phyloP scores from a whole-genome alignment of 2,888 invertebrate genomes.

The Catocala fraxini region DNA sequence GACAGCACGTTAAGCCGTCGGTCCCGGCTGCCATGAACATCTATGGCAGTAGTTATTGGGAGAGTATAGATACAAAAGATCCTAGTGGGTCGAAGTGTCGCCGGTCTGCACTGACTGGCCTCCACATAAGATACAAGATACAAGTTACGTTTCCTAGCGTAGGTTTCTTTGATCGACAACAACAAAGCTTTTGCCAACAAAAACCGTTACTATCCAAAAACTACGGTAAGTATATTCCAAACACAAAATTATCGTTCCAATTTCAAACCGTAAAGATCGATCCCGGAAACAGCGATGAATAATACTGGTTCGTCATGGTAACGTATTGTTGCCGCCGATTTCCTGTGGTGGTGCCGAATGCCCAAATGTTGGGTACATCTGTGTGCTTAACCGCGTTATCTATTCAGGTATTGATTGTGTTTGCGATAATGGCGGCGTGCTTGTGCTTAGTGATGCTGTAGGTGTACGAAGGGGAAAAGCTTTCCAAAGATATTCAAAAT shows the following conservation, averaged over 20 bases:
- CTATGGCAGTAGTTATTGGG: too few species aligned
- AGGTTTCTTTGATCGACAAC: too few species aligned
- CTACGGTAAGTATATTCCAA: background rate
- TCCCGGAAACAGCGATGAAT: constrained; percentile 57
- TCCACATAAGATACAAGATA: too few species aligned
- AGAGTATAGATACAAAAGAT: too few species aligned
- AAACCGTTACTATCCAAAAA: background rate
- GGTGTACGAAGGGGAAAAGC: too few species aligned
- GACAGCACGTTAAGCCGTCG: too few species aligned
- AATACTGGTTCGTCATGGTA: constrained; percentile 48
- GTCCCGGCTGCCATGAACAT: too few species aligned
- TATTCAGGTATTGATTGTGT: constrained; percentile 56
- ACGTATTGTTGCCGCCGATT: constrained; percentile 63
- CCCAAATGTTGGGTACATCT: constrained; percentile 34
- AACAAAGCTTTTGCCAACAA: background rate
- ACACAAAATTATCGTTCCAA: constrained; percentile 1
- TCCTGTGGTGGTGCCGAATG: constrained; percentile 55
- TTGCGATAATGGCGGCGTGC: constrained; percentile 40
- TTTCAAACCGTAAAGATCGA: constrained; percentile 35
- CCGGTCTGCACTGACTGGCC: too few species aligned
- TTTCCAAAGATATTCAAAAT: too few species aligned
- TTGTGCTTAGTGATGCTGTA: too few species aligned
- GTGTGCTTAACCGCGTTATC: constrained; percentile 57
- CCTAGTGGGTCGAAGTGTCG: too few species aligned
- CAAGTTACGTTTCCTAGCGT: too few species aligned